Evolutionary conservation across 2,888 invertebrate genomes (phyloP).

Genomic region (Geotrupes spiniger): DNA sequence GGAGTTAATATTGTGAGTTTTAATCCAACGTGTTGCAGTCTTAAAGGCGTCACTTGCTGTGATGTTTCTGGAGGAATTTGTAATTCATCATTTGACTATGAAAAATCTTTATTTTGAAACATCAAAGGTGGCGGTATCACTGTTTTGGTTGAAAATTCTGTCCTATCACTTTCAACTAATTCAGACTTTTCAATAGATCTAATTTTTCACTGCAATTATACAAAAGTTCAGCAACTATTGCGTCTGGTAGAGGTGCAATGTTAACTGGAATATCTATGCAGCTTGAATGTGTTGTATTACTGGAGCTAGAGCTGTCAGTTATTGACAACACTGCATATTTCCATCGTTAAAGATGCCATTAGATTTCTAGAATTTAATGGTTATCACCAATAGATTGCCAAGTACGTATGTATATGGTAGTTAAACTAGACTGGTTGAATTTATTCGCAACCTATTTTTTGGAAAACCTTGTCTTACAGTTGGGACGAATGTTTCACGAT

Average conservation of each 20-base stretch:
- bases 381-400: constrained; percentile 51
- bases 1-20: constrained; percentile 59
- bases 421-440: constrained; percentile 55
- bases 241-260: constrained; percentile 51
- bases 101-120: constrained; percentile 52
- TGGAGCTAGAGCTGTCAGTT: constrained; percentile 27
- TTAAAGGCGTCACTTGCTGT: constrained; percentile 32
- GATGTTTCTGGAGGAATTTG: constrained; percentile 23
- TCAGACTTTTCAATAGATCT: constrained; percentile 31
- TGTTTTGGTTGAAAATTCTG: constrained; percentile 33
- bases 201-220: constrained; percentile 49
- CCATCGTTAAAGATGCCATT: no score
- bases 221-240: constrained; percentile 54
- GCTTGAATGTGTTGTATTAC: constrained; percentile 56
- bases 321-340: constrained; percentile 4
- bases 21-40: constrained; percentile 42
- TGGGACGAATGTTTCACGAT: constrained; percentile 27
- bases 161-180: constrained; percentile 36
- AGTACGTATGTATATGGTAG: constrained; percentile 56
- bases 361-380: constrained; percentile 37
- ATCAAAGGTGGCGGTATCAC: constrained; percentile 58
- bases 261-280: constrained; percentile 56
- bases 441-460: constrained; percentile 60
- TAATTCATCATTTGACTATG: constrained; percentile 28
- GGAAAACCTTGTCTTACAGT: constrained; percentile 61